Evolutionary conservation across 2,888 invertebrate species (phyloP), one percentile per base, ranked within the genome.

Genomic region (Epinotia nisella): DNA sequence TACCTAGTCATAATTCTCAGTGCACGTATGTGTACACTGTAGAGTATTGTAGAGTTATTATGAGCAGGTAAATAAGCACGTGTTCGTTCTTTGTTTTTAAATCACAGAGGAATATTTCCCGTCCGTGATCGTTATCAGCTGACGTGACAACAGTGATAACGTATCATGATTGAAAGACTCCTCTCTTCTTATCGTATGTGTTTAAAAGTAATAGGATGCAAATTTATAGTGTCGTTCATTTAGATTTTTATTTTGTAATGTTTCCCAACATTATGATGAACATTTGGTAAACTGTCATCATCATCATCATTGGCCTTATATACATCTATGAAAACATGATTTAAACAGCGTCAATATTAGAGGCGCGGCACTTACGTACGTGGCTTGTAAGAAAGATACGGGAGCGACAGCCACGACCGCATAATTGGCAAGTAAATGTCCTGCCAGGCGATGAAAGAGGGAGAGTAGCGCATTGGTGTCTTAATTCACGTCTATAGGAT

Each of bases 161-260:
- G 64, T 87, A 88, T 89, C 87, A 84, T 87, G 88, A 88, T 88
- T 83, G 85, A 88, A 84, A 83, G 84, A 80, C 78, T 81, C 78
- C 78, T 78, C 78, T 69, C 75, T 75, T 78, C 76, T 82, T 83
- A 82, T 80, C 77, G 29, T n/a, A 19, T 19, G 59, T 66, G 60
- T 74, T n/a, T 71, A 56, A 67, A 66, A 66, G 61, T 71, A 55
- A 62, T 35, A 15, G 13, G 45, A 67, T 67, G 59, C 53, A 61
- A 49, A 17, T 24, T 7, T 58, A 7, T 24, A 13, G 29, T 5
- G 29, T 58, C 13, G 15, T 58, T 58, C n/a, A 49, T n/a, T 7
- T 49, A 49, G 49, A 41, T 49, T 49, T n/a, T 49, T 7, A 15
- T 45, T 45, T 45, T 4, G 15, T 45, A 45, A 45, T 45, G 15